Percentiles rank a stretch among this genome's conserved stretches.
Evolutionary conservation across 1,140 invertebrate species (phyloP).

Genomic region (Drosophila rhopaloa): DNA sequence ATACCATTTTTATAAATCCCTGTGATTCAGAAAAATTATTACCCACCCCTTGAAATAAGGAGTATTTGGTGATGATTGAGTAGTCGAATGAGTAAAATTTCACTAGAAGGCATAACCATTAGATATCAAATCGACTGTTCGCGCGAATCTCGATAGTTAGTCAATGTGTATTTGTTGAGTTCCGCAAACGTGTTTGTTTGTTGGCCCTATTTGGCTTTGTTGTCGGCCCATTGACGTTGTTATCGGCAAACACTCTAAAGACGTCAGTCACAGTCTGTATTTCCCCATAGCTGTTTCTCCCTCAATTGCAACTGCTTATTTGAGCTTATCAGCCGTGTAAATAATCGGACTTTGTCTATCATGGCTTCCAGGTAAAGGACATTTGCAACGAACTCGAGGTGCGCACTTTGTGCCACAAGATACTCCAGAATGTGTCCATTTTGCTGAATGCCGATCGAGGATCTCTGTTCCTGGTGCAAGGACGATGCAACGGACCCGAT

Average conservation of each 20-base stretch:
- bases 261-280: constrained; percentile 51
- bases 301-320: constrained; percentile 12
- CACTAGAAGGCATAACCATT: constrained; percentile 17
- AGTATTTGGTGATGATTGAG: neutral
- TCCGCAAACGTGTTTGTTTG: constrained; percentile 41
- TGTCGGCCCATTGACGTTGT: constrained; percentile 60
- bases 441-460: constrained; percentile 96
- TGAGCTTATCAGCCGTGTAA: constrained; percentile 15
- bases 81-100: neutral
- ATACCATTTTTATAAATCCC: too few relatives aligned
- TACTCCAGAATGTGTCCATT: constrained; percentile 97
- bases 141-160: constrained; percentile 37
- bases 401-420: constrained; percentile 96
- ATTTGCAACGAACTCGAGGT: constrained; percentile 98
- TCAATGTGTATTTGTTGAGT: constrained; percentile 32
- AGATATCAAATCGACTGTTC: constrained; percentile 29
- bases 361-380: constrained; percentile 91
- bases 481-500: constrained; percentile 86
- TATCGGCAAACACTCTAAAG: constrained; percentile 70
- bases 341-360: constrained; percentile 8
- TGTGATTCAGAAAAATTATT: neutral
- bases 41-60: neutral
- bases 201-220: constrained; percentile 24
- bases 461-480: constrained; percentile 96
- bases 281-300: constrained; percentile 10